Conservation (phyloP, 2,113 vertebrate genomes). For the Pseudorhombus dupliciocellatus region DNA sequence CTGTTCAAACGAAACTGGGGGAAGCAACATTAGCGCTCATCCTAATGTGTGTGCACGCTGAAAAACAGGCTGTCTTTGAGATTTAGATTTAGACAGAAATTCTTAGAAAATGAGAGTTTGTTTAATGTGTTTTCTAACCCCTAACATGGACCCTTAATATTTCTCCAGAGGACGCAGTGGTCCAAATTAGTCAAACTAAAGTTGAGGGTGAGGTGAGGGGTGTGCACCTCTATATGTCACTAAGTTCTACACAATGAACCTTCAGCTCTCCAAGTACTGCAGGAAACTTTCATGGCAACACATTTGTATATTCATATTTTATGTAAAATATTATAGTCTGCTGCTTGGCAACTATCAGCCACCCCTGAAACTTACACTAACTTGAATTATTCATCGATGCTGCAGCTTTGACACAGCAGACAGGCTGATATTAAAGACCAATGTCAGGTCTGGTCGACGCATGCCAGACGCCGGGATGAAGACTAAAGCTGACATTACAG, state of each 20-base stretch:
- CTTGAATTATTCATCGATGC: constrained; percentile 57
- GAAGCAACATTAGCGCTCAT: neutral
- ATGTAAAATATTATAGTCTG: constrained; percentile 50
- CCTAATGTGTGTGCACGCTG: too few relatives aligned
- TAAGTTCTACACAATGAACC: neutral
- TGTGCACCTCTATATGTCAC: too few relatives aligned
- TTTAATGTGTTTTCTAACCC: too few relatives aligned
- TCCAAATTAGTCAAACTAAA: too few relatives aligned
- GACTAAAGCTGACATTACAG: neutral
- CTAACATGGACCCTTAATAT: too few relatives aligned
- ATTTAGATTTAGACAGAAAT: neutral
- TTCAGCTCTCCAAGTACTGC: neutral
- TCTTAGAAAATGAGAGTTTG: too few relatives aligned
- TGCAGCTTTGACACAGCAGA: constrained; percentile 18
- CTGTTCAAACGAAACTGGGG: constrained; percentile 89
- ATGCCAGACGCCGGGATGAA: too few relatives aligned
- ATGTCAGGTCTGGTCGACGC: too few relatives aligned
- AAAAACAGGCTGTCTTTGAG: neutral
- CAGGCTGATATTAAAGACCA: too few relatives aligned
- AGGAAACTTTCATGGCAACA: neutral
- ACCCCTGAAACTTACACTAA: constrained; percentile 14
- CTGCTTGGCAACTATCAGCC: too few relatives aligned
- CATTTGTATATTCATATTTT: constrained; percentile 54
- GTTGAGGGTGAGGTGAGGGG: too few relatives aligned
- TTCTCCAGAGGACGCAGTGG: too few relatives aligned